Evolutionary conservation across 2,113 vertebrate species (phyloP), one percentile per base, ranked within the genome.

Genomic region (Corythaeola cristata): DNA sequence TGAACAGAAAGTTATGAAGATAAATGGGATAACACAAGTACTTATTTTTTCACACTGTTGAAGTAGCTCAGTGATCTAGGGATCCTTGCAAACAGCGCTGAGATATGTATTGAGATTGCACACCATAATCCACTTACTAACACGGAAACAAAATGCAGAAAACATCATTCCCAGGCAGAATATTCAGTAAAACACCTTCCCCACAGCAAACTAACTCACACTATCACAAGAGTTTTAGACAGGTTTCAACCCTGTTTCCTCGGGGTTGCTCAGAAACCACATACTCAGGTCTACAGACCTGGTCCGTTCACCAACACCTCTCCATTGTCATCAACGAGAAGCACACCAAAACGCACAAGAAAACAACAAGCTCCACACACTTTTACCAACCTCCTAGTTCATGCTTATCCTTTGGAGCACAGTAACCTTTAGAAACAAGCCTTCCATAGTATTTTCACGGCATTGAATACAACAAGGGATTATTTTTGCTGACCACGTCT

Each of bases 51-150:
- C 23, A 33, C 16, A 35, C 6, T 33, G 14, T 62, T 67, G 52
- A 58, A 60, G 39, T 3, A 81, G 47, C 32, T 74, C 47, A 30
- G 17, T 26, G 50, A 86, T 58, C 8, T 35, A 55, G 8, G 24
- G 41, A 58, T 44, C 28, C 37, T 58, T 75, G 59, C 14, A 85
- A 55, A 78, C 1, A 17, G 21, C 26, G 28, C 37, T 11, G 22
- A 85, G 53, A 62, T 10, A 62, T 0, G 2, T 23, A 39, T 4
- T 0, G 15, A 1, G 2, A 45, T 10, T 26, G 30, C 22, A 66
- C 19, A 45, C 21, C 21, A 3, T 8, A 83, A 85, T 27, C 63
- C 15, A 49, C 21, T 69, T 9, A 24, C 19, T 55, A 23, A 53
- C 16, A 62, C 0, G 9, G 39, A 84, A 95, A 62, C 15, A 67